A percentile compares a stretch with the other conserved stretches of the same genome.
phyloP scores from a whole-genome alignment of 2,113 vertebrate species.

The Capreolus pygargus region DNA sequence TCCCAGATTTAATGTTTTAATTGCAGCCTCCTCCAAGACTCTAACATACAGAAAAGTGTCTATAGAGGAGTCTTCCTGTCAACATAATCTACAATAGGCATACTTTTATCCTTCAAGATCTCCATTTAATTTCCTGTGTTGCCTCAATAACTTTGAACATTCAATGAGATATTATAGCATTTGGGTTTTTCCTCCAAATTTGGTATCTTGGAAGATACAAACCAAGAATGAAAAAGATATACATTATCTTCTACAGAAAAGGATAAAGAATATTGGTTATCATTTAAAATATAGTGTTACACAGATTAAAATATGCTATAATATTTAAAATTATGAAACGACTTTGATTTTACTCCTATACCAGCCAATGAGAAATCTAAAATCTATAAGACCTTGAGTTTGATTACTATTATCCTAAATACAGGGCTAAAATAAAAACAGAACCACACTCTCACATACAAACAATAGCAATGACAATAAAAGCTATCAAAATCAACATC shows the following conservation, averaged over 20 bases:
- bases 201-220: background rate
- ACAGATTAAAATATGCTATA: background rate
- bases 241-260: background rate
- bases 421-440: background rate
- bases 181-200: background rate
- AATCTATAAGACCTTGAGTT: background rate
- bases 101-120: background rate
- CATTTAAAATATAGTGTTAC: background rate
- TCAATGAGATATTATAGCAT: background rate
- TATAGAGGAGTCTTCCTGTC: background rate
- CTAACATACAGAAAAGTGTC: background rate
- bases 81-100: background rate
- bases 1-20: background rate
- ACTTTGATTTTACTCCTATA: background rate
- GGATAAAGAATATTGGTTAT: background rate
- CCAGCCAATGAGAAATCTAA: background rate
- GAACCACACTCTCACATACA: background rate
- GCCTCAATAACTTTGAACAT: background rate
- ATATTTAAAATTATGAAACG: background rate
- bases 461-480: background rate
- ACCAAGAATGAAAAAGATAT: background rate
- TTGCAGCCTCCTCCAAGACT: background rate
- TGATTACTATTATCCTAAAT: background rate
- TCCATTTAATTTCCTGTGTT: background rate
- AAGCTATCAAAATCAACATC: background rate